Base-by-base conservation (phyloP, 2,113 vertebrate species). In the Gadus chalcogrammus region DNA sequence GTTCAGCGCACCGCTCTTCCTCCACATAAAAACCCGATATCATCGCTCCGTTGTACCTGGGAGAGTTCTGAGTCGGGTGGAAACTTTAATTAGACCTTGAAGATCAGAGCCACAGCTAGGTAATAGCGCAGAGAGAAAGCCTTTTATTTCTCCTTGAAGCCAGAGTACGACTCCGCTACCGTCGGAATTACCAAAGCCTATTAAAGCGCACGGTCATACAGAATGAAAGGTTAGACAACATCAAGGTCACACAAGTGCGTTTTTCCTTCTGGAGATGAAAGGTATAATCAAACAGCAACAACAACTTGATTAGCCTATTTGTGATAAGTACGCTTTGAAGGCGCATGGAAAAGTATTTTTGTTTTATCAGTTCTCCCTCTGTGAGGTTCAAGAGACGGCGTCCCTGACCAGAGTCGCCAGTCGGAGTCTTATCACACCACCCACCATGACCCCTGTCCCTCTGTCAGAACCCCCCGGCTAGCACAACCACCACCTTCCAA, bases 281-380 rank as follows among this genome's bases (percentile, higher is more conserved):
- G 84, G 76, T 79, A 69, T 70, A 85, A 83, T 15, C 12, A 58
- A n/a, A 58, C 15, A 58, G n/a, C 55, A 58, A 58, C 55, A 88
- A 82, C 78, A 85, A 88, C 83, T 84, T 84, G 83, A 88, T 91
- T 72, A 82, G 81, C 76, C 78, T 82, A 79, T 88, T 90, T 88
- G 83, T 73, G 74, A 82, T 69, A 83, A 82, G 59, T 61, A 75
- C 62, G 84, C 87, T 90, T 90, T 89, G 84, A 89, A 90, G 90
- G 83, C 65, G 53, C 62, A 77, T 67, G 59, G 71, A 61, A 85
- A 22, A 61, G n/a, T 84, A 60, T 69, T 76, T 82, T 82, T 84
- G 73, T 67, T 68, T 80, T 79, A 82, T 87, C 75, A 72, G 78
- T 76, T 76, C 59, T 82, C 68, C 78, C 53, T 73, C 69, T 73